Base-by-base conservation (phyloP, 1,140 invertebrate species). In the Pogonomyrmex californicus region DNA sequence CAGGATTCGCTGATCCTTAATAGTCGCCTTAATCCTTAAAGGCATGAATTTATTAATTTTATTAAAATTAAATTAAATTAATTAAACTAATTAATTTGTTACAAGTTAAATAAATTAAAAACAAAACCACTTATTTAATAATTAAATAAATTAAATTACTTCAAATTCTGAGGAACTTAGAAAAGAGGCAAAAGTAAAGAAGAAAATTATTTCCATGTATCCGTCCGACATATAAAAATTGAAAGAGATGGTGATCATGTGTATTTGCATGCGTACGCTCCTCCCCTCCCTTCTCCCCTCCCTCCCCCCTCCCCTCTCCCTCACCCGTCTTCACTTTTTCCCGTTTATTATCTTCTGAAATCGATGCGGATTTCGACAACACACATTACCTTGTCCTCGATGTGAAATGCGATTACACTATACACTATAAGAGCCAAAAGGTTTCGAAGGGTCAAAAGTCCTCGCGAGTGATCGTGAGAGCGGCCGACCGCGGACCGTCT, bases 381-480 rank as follows among this genome's bases (percentile, higher is more conserved):
- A 2, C 10, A 44, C 41, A 12, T 49, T 65, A 41, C 6, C 62
- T 6, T 23, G 23, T 23, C n/a, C 9, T 68, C 63, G 36, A 33
- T 44, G 41, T 70, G 10, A 49, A 68, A 30, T 23, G n/a, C n/a
- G 23, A 70, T 70, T 70, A 23, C 66, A 47, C 62, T 17, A 30
- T 65, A 30, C 60, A 62, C 36, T 65, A 23, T 38, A 65, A 62
- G 33, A 17, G 14, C n/a, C 66, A 49, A 73, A 17, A 56, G 2
- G 23, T 56, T 54, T 54, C 17, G 4, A 54, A 51, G 33, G 5
- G n/a, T 44, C 17, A n/a, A 56, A 33, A 9, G 17, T 41, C n/a
- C 47, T 63, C 2, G 75, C n/a, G 36, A 75, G 23, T 76, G 9
- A 36, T 33, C 30, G 4, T 62, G 41, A 75, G 2, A 23, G 9